phyloP scores from a whole-genome alignment of 2,113 vertebrate genomes.

The Periophthalmus modestus region DNA sequence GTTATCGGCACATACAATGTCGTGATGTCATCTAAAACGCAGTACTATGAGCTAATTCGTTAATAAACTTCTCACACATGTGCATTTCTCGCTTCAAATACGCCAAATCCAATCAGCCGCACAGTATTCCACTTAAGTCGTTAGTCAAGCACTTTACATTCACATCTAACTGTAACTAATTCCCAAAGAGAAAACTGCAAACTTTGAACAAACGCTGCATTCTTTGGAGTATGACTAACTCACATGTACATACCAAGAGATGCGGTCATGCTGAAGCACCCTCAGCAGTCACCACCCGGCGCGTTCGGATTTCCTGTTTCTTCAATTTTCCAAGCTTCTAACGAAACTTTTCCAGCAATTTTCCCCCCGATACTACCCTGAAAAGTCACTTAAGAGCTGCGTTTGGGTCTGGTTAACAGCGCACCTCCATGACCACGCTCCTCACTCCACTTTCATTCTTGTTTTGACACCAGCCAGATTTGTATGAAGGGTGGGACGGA shows the following conservation, averaged over 20 bases:
- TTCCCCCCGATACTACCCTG: constrained; percentile 19
- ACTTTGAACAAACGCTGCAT: not conserved
- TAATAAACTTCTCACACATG: not conserved
- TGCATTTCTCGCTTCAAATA: too few species aligned
- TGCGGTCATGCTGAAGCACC: constrained; percentile 63
- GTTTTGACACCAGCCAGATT: constrained; percentile 61
- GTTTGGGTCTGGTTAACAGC: constrained; percentile 15
- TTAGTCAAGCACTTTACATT: not conserved
- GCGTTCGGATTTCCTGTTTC: constrained; percentile 23
- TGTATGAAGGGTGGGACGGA: constrained; percentile 65
- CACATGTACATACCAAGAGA: constrained; percentile 78
- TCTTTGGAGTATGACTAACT: constrained; percentile 5
- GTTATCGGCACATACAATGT: too few species aligned
- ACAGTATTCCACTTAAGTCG: not conserved
- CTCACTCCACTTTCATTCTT: constrained; percentile 45
- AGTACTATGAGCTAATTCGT: not conserved
- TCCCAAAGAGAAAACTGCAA: too few species aligned
- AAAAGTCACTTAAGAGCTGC: constrained; percentile 23
- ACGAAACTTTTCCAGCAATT: constrained; percentile 32
- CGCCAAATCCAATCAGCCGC: not conserved
- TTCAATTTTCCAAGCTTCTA: constrained; percentile 31
- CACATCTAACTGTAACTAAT: not conserved
- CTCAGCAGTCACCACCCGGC: constrained; percentile 29
- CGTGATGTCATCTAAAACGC: too few species aligned
- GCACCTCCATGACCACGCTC: constrained; percentile 40